Conservation (phyloP, 1,140 invertebrate genomes). For the Drosophila melanogaster region Release_6_plus_ISO1_MT NT_033777.3:5132501-5133000, state of each 20-base stretch:
- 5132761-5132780: slow-evolving; percentile 21
- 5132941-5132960: too few relatives aligned
- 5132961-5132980: too few relatives aligned
- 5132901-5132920: background rate
- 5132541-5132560: slow-evolving; percentile 31
- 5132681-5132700: slow-evolving; percentile 56
- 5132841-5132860: slow-evolving; percentile 4
- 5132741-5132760: slow-evolving; percentile 56
- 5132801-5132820: slow-evolving; percentile 29
- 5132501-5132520: slow-evolving; percentile 44
- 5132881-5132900: background rate
- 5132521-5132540: slow-evolving; percentile 12
- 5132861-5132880: slow-evolving; percentile 8
- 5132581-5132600: slow-evolving; percentile 3
- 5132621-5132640: background rate
- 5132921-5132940: too few relatives aligned
- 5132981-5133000: too few relatives aligned
- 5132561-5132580: slow-evolving; percentile 56
- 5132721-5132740: slow-evolving; percentile 75
- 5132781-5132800: slow-evolving; percentile 22
- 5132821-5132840: slow-evolving; percentile 17
- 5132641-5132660: slow-evolving; percentile 25
- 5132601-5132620: too few relatives aligned
- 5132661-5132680: slow-evolving; percentile 41
- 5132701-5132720: slow-evolving; percentile 75